Evolutionary conservation across 2,888 invertebrate species (phyloP), one percentile per base, ranked within the genome.

Genomic region (Lasioglossum zephyrum): DNA sequence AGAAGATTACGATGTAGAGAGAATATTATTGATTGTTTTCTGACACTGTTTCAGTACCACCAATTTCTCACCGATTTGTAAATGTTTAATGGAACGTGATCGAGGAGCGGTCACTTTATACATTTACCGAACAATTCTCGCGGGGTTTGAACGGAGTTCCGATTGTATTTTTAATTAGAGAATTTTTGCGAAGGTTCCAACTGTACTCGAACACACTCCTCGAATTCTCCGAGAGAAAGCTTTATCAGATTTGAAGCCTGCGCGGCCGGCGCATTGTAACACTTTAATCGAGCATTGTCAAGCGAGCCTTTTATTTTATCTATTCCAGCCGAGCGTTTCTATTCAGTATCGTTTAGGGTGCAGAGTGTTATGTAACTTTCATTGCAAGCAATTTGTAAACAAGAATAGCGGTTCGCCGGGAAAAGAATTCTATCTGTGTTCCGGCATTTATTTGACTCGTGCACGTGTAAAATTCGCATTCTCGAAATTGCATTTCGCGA

Each of bases 381-480:
- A 63, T 57, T 16, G 53, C 53, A 13, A 11, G 60, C 63, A 16
- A 76, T 76, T 76, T 76, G 60, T 76, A 76, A 76, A 60, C 60
- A 76, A 44, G 75, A 60, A 60, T 31, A 1, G n/a, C 41, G 16
- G 60, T 44, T 18, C 44, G 22, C n/a, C 44, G 6, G 39, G 22
- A 5, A 41, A 75, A 75, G 41, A 13, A 76, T 31, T 44, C 26
- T 31, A 13, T 26, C 44, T 44, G 11, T 44, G 44, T 60, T 75
- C 39, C 9, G 36, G 16, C 41, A 41, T 44, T 76, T 39, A 44
- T 63, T 76, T 63, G 60, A 63, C 22, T 44, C 63, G 44, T 11
- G 63, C 75, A 44, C 60, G 63, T 47, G 75, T 76, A 63, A 76
- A 76, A 76, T 63, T 63, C 63, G 26, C 75, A 31, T 76, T 63